Evolutionary conservation across 2,797 vertebrate genomes (phyloP).

Genomic region (Enteromius treurensis): DNA sequence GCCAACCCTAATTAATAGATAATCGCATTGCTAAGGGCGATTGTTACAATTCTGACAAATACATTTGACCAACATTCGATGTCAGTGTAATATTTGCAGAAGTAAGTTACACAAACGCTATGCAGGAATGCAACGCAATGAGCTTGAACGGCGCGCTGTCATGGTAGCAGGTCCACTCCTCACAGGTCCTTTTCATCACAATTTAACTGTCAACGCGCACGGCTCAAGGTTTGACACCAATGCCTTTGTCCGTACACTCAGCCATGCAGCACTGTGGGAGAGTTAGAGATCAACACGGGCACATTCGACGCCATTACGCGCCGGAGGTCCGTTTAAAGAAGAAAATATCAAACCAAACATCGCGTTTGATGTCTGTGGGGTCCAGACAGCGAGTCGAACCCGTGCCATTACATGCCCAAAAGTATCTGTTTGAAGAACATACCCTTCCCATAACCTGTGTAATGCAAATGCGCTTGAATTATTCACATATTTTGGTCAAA

Average conservation of each 20-base stretch:
- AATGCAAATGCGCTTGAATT: background rate
- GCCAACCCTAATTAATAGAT: background rate
- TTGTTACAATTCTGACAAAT: background rate
- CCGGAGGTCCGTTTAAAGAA: conserved; percentile 74
- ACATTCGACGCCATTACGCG: conserved; percentile 82
- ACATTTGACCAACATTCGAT: background rate
- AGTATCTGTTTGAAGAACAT: conserved; percentile 13
- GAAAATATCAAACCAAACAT: conserved; percentile 48
- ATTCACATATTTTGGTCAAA: background rate
- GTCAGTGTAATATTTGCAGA: background rate
- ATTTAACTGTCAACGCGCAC: conserved; percentile 37
- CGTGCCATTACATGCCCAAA: conserved; percentile 31
- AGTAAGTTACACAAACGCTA: background rate
- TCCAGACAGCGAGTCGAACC: conserved; percentile 53
- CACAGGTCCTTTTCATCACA: conserved; percentile 24
- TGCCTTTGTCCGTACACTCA: conserved; percentile 29
- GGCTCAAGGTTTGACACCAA: conserved; percentile 46
- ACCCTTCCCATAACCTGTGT: background rate
- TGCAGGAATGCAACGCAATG: conserved; percentile 10
- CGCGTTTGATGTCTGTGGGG: conserved; percentile 42
- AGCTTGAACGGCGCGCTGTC: conserved; percentile 27
- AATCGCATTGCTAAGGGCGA: background rate
- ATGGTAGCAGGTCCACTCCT: conserved; percentile 27
- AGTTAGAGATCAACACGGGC: conserved; percentile 63
- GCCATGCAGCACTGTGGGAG: conserved; percentile 51